Evolutionary conservation across 2,888 invertebrate species (phyloP).

Genomic region (Tromatobia lineatoria): DNA sequence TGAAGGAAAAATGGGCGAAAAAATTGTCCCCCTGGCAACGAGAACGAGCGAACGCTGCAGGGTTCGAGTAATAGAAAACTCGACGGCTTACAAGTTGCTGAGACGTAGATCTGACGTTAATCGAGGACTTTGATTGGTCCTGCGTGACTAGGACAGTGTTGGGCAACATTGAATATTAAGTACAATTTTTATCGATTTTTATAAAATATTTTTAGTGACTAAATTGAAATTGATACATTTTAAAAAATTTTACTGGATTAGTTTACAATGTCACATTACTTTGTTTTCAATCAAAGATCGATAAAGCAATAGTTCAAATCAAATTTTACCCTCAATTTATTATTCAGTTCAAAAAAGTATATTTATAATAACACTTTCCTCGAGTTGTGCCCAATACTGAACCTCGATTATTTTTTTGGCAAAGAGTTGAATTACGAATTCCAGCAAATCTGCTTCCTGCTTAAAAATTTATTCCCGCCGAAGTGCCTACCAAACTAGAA

Average conservation of each 20-base stretch:
- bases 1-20: conserved; percentile 23
- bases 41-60: conserved; percentile 8
- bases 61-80: conserved; percentile 31
- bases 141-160: not conserved
- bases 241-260: not conserved
- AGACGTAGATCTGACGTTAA: conserved; percentile 2
- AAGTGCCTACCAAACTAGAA: too few relatives aligned
- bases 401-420: too few relatives aligned
- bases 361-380: too few relatives aligned
- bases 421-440: too few relatives aligned
- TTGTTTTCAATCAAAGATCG: not conserved
- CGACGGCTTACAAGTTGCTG: not conserved
- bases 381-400: too few relatives aligned
- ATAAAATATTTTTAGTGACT: not conserved
- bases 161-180: not conserved
- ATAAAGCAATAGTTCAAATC: not conserved
- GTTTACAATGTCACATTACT: too few relatives aligned
- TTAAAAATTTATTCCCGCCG: too few relatives aligned
- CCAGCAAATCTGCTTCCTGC: too few relatives aligned
- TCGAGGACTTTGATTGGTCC: not conserved
- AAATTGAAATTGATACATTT: not conserved
- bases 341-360: not conserved
- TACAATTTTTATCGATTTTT: not conserved
- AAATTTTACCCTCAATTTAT: not conserved
- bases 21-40: conserved; percentile 13